A percentile compares a stretch with the other conserved stretches of the same genome.
These are phyloP conservation scores for Paramuricea clavata DNA, from an alignment of 92 coral and sea anemone species.

Conservation along the genomic window DNA sequence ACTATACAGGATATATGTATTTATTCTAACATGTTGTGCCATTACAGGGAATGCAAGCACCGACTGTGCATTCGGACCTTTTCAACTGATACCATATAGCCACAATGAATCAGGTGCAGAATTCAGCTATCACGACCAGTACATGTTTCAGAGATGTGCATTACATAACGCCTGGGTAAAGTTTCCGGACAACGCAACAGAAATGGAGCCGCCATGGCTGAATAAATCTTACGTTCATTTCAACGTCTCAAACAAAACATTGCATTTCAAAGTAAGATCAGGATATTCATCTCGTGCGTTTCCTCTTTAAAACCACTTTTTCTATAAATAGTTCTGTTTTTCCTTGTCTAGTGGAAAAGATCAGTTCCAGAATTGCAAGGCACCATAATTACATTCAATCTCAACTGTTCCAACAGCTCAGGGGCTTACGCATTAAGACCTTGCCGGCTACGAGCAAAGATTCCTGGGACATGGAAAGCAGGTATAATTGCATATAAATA, in stretches of 20 bases:
- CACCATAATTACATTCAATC: conserved; percentile 7
- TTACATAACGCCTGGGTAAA: background rate
- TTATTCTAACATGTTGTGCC: no score
- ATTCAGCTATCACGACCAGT: background rate
- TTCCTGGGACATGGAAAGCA: conserved; percentile 26
- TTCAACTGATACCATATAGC: conserved; percentile 16
- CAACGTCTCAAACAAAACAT: background rate
- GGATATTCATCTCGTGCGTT: no score
- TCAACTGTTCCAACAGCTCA: background rate
- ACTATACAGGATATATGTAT: no score
- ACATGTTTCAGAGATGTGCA: background rate
- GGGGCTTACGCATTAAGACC: no score
- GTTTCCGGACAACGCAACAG: conserved; percentile 22
- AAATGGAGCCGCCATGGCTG: background rate
- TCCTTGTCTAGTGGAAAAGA: conserved; percentile 26
- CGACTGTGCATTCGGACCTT: background rate
- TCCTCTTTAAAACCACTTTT: no score
- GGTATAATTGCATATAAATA: no score
- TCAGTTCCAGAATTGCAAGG: conserved; percentile 32
- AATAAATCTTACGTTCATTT: conserved; percentile 4
- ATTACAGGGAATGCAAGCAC: no score
- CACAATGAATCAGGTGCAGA: background rate
- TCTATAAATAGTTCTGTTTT: background rate
- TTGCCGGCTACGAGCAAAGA: conserved; percentile 39
- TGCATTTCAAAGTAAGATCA: conserved; percentile 5